Evolutionary conservation across 1,140 invertebrate species (phyloP).

Genomic region (Macrostomum lignano): DNA sequence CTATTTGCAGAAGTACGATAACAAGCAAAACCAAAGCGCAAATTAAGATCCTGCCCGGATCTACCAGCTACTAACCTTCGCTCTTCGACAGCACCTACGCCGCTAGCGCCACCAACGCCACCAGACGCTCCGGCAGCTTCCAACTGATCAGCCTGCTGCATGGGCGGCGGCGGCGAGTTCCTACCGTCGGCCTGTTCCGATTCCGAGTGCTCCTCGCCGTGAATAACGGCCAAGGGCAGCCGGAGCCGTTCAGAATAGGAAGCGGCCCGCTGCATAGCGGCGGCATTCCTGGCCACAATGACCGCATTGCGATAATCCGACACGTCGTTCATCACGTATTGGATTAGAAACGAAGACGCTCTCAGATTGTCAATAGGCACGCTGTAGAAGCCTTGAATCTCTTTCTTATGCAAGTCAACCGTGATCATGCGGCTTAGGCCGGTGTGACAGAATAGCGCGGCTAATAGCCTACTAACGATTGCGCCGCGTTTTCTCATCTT

Average conservation of each 20-base stretch:
- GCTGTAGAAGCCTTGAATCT: slow-evolving; percentile 96
- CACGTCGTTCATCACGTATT: slow-evolving; percentile 95
- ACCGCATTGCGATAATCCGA: slow-evolving; percentile 94
- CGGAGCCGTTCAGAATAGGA: slow-evolving; percentile 82
- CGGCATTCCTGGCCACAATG: slow-evolving; percentile 84
- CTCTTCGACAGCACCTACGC: no score
- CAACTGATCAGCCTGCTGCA: no score
- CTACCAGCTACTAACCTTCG: no score
- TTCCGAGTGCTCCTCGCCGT: slow-evolving; percentile 51
- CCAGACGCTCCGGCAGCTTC: no score
- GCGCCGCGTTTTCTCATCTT: slow-evolving; percentile 92
- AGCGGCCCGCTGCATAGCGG: slow-evolving; percentile 71
- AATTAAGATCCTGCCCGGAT: no score
- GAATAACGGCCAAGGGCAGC: slow-evolving; percentile 81
- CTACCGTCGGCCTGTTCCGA: slow-evolving; percentile 17
- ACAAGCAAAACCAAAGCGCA: no score
- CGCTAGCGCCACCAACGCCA: no score
- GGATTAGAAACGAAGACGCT: slow-evolving; percentile 79
- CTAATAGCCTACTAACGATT: slow-evolving; percentile 75
- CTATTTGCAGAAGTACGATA: no score
- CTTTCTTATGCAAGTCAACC: slow-evolving; percentile 94
- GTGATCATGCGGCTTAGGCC: slow-evolving; percentile 76
- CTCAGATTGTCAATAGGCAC: slow-evolving; percentile 90
- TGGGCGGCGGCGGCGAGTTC: slow-evolving; percentile 35
- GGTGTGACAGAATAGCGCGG: slow-evolving; percentile 77